Base-by-base conservation (phyloP, 2,113 vertebrate species). In the Rhinogobius similis region DNA sequence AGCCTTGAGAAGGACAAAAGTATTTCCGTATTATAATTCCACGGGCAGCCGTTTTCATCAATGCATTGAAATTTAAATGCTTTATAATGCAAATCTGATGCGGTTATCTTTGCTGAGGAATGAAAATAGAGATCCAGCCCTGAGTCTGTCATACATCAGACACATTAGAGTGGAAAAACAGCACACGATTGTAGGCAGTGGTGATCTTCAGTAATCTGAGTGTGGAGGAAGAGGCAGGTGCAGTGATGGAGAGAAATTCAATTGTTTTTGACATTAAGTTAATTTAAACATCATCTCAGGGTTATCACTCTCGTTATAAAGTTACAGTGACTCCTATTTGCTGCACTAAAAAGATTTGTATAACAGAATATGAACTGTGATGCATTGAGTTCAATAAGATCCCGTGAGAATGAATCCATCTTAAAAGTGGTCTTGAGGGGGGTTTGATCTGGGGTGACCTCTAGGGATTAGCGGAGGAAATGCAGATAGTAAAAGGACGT, bases 381-480 rank as follows among this genome's bases (percentile, higher is more conserved):
- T n/a, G 29, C 18, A 32, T 20, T 38, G 55, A 39, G 52, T 48
- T 62, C 58, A n/a, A 21, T n/a, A 36, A 67, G 53, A 61, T 79
- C 80, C 78, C 68, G 1, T 1, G 43, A 46, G 75, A 76, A 44
- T 1, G 21, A 26, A 56, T 62, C 5, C 1, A 41, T 75, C 20
- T 0, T 59, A 43, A 2, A 4, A 36, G 6, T 4, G 24, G 39
- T 20, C 78, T 62, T 59, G 18, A 18, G 72, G 70, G 69, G 50
- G 63, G 62, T 68, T n/a, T 16, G 27, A 67, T 59, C 65, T 63
- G 66, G 70, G 75, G 75, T 86, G 76, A 85, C 78, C 81, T 75
- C 68, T n/a, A 56, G 62, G 66, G 75, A 85, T 82, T 81, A 20
- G 65, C 23, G 69, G 72, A 26, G 65, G 62, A 69, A 62, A 61